phyloP scores from a whole-genome alignment of 2,797 vertebrate species.

The Odontamblyopus lacepedii region DNA sequence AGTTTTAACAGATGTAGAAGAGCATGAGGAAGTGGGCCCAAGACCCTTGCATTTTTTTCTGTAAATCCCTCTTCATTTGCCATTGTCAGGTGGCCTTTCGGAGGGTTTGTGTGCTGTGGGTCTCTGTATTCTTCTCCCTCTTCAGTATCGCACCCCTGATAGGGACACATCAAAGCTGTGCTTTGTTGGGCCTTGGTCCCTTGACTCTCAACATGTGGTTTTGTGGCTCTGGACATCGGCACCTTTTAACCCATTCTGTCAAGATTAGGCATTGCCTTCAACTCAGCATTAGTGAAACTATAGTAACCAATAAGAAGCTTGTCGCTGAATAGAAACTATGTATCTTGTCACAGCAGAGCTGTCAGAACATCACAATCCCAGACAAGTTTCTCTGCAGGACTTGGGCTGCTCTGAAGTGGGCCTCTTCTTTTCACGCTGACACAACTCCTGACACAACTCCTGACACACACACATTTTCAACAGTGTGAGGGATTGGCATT shows the following conservation, averaged over 20 bases:
- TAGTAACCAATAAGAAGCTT: conserved; percentile 99
- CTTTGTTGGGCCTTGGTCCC: conserved; percentile 91
- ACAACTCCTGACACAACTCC: conserved; percentile 83
- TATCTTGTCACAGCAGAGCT: conserved; percentile 98
- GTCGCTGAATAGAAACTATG: conserved; percentile 99
- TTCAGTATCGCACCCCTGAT: conserved; percentile 85
- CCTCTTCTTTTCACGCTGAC: conserved; percentile 85
- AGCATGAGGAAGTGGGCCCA: conserved; percentile 40
- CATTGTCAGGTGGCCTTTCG: conserved; percentile 81
- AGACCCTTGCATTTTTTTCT: conserved; percentile 59
- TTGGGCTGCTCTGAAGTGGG: conserved; percentile 86
- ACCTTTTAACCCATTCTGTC: conserved; percentile 99
- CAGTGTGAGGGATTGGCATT: conserved; percentile 76
- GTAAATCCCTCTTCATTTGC: conserved; percentile 65
- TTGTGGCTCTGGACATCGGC: conserved; percentile 94
- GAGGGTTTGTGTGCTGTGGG: conserved; percentile 71
- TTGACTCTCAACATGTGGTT: conserved; percentile 99
- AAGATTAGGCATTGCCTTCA: conserved; percentile 96
- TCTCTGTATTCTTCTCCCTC: conserved; percentile 75
- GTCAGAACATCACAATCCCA: conserved; percentile 86
- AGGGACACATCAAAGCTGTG: conserved; percentile 85
- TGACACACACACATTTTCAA: conserved; percentile 58
- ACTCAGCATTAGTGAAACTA: conserved; percentile 99
- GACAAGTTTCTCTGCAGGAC: conserved; percentile 92
- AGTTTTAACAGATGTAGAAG: conserved; percentile 8